Evolutionary conservation across 2,888 invertebrate species (phyloP).

Genomic region (Hypomecis atomaria): DNA sequence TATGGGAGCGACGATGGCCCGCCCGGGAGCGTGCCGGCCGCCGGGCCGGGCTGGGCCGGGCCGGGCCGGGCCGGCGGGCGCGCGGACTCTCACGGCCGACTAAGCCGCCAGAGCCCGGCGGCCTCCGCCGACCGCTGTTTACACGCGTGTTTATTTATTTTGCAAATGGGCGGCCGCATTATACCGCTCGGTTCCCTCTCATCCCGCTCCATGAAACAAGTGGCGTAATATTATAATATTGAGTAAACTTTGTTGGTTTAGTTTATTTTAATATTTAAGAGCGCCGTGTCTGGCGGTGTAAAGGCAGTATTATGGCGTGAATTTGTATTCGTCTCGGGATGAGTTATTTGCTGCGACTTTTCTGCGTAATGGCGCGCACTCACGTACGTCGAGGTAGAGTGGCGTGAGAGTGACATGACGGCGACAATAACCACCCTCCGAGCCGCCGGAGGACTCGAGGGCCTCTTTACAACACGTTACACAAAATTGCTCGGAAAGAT

Average conservation of each 20-base stretch:
- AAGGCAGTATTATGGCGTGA: not conserved
- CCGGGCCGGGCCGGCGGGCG: not conserved
- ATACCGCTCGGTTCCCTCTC: slow-evolving; percentile 2
- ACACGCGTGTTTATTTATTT: slow-evolving; percentile 20
- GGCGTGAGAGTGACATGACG: not conserved
- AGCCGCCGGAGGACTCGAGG: not conserved
- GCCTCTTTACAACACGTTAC: not conserved
- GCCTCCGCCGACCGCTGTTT: slow-evolving; percentile 11
- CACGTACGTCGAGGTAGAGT: not conserved
- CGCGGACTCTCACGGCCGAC: slow-evolving; percentile 8
- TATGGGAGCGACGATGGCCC: not conserved
- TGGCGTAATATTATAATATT: not conserved
- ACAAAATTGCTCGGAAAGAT: not conserved
- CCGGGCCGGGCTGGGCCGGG: not conserved
- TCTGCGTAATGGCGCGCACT: not conserved
- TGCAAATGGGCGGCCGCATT: slow-evolving; percentile 7
- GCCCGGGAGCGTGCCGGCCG: not conserved
- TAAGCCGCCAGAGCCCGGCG: slow-evolving; percentile 3
- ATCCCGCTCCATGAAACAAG: not conserved
- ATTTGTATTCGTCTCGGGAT: not conserved
- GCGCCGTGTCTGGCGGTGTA: not conserved
- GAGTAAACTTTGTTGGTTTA: not conserved
- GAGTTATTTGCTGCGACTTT: not conserved
- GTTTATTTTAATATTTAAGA: slow-evolving; percentile 5
- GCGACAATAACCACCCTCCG: not conserved